These are phyloP conservation scores for Polyodon spathula DNA, from an alignment of 2,113 vertebrate species.

Conservation along the genomic window DNA sequence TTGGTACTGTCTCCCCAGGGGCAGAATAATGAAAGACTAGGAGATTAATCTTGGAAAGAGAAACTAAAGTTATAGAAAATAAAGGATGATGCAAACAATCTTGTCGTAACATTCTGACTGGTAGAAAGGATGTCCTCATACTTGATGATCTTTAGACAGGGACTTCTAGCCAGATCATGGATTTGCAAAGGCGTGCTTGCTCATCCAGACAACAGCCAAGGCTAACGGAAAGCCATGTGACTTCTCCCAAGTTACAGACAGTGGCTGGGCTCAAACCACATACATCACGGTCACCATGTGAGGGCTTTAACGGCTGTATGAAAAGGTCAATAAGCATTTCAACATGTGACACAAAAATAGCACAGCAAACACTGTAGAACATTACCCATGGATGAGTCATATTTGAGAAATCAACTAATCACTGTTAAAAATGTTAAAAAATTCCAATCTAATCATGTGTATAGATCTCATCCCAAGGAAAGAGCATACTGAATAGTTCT, in stretches of 20 bases:
- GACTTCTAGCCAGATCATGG: background rate
- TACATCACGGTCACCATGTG: too few relatives aligned
- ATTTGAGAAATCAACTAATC: too few relatives aligned
- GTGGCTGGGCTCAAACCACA: too few relatives aligned
- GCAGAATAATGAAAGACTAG: constrained; percentile 23
- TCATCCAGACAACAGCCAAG: background rate
- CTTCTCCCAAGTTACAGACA: background rate
- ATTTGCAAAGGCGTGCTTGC: background rate
- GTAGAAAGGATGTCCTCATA: background rate
- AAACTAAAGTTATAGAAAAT: constrained; percentile 10
- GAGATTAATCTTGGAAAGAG: constrained; percentile 27
- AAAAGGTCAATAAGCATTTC: too few relatives aligned
- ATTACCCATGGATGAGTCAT: too few relatives aligned
- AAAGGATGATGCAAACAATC: background rate
- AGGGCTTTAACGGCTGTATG: too few relatives aligned
- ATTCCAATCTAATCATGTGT: too few relatives aligned
- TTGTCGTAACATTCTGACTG: background rate
- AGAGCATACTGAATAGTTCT: too few relatives aligned
- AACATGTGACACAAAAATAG: too few relatives aligned
- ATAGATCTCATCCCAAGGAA: too few relatives aligned
- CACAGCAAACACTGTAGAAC: too few relatives aligned
- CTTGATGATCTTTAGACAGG: background rate
- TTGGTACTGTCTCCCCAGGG: constrained; percentile 22
- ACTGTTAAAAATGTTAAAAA: too few relatives aligned
- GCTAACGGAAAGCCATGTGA: background rate